Evolutionary conservation across 2,888 invertebrate species (phyloP).

Genomic region (Diaprepes abbreviatus): DNA sequence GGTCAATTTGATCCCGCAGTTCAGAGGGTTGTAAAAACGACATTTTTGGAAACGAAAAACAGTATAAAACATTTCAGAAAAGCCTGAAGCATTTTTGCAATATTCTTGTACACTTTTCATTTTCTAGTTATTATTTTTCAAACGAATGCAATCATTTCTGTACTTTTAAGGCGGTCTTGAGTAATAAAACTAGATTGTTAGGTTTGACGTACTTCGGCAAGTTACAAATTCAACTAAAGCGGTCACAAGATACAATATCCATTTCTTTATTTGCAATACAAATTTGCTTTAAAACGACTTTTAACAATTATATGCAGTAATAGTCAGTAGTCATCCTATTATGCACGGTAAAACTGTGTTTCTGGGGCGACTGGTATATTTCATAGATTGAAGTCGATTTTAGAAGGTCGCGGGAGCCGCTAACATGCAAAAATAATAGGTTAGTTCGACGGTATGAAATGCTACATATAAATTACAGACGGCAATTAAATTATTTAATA

Average conservation of each 20-base stretch:
- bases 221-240: no score
- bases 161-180: no score
- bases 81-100: no score
- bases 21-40: no score
- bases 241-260: neutral
- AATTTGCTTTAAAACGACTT: neutral
- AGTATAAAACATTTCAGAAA: no score
- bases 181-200: no score
- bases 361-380: slow-evolving; percentile 1
- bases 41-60: no score
- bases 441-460: neutral
- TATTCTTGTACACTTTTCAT: no score
- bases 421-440: neutral
- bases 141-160: no score
- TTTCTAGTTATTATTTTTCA: no score
- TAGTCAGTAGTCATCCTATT: neutral
- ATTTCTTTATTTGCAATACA: neutral
- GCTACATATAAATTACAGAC: neutral
- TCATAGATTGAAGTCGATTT: neutral
- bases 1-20: no score
- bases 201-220: no score
- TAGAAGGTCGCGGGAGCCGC: slow-evolving; percentile 1
- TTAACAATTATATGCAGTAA: slow-evolving; percentile 1
- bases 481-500: neutral
- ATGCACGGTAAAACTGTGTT: neutral